phyloP scores from a whole-genome alignment of 2,113 vertebrate species.

The Chionodraco myersi region DNA sequence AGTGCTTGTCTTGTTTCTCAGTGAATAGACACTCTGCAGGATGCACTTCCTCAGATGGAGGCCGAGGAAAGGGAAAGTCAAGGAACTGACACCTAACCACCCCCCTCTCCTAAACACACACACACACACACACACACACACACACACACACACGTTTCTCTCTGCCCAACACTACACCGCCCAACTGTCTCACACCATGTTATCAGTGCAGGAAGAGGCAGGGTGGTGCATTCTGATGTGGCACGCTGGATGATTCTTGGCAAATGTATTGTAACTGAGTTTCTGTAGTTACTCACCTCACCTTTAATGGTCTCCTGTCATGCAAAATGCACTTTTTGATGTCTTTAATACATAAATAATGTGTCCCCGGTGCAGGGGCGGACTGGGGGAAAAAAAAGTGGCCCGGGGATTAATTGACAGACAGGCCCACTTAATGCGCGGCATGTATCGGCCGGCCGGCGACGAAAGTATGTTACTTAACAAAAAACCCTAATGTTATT shows the following conservation, averaged over 20 bases:
- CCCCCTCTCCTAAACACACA: slow-evolving; percentile 12
- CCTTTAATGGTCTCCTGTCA: background rate
- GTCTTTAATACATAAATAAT: too few species aligned
- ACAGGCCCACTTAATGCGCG: too few species aligned
- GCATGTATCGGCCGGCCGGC: too few species aligned
- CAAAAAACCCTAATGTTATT: too few species aligned
- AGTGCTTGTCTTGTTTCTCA: slow-evolving; percentile 66
- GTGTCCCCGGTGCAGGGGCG: too few species aligned
- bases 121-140: slow-evolving; percentile 27
- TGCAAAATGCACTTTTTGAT: too few species aligned
- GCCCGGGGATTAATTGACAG: too few species aligned
- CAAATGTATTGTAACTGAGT: slow-evolving; percentile 20
- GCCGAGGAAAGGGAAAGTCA: slow-evolving; percentile 71
- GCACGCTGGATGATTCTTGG: slow-evolving; percentile 55
- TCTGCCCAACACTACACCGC: slow-evolving; percentile 34
- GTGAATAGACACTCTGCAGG: slow-evolving; percentile 76
- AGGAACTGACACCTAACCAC: slow-evolving; percentile 71
- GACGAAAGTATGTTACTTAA: too few species aligned
- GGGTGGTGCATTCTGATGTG: slow-evolving; percentile 71
- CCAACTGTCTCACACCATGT: slow-evolving; percentile 73
- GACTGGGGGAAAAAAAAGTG: too few species aligned
- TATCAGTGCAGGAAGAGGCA: slow-evolving; percentile 85
- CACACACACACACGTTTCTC: slow-evolving; percentile 35
- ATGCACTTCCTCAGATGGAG: slow-evolving; percentile 79
- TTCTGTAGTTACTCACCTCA: background rate